Conservation (phyloP, 2,888 invertebrate genomes). For the Agrenia bidenticulata region DNA sequence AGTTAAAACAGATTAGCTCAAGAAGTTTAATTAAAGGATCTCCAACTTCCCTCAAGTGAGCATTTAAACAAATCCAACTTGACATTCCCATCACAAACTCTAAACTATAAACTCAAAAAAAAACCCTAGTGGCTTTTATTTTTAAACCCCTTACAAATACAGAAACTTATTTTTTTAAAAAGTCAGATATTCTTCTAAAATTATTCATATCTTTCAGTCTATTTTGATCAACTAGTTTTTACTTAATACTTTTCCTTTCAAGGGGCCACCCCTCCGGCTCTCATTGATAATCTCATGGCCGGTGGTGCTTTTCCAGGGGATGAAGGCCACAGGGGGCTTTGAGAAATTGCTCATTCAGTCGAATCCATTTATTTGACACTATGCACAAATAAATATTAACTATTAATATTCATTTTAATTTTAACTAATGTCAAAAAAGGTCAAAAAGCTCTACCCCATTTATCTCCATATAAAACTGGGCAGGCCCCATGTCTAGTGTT, state of each 20-base stretch:
- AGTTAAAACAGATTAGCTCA: too few species aligned
- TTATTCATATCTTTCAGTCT: slow-evolving; percentile 6
- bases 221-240: slow-evolving; percentile 17
- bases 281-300: slow-evolving; percentile 45
- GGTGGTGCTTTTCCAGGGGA: slow-evolving; percentile 50
- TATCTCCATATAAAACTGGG: slow-evolving; percentile 60
- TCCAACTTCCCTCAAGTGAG: too few species aligned
- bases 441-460: slow-evolving; percentile 57
- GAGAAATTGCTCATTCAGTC: slow-evolving; percentile 59
- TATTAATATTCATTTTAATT: not conserved
- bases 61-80: too few species aligned
- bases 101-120: too few species aligned
- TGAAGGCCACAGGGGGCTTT: slow-evolving; percentile 53
- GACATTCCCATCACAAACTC: too few species aligned
- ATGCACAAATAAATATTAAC: slow-evolving; percentile 17
- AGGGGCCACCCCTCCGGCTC: not conserved
- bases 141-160: too few species aligned
- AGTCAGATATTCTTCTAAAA: too few species aligned
- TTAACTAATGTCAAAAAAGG: not conserved
- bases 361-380: slow-evolving; percentile 61
- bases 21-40: too few species aligned
- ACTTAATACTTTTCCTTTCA: slow-evolving; percentile 12
- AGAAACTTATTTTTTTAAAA: too few species aligned
- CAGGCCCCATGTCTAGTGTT: slow-evolving; percentile 61
- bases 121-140: too few species aligned